These are phyloP conservation scores for Chaetodon trifascialis DNA, from an alignment of 2,113 vertebrate species.

Conservation along the genomic window DNA sequence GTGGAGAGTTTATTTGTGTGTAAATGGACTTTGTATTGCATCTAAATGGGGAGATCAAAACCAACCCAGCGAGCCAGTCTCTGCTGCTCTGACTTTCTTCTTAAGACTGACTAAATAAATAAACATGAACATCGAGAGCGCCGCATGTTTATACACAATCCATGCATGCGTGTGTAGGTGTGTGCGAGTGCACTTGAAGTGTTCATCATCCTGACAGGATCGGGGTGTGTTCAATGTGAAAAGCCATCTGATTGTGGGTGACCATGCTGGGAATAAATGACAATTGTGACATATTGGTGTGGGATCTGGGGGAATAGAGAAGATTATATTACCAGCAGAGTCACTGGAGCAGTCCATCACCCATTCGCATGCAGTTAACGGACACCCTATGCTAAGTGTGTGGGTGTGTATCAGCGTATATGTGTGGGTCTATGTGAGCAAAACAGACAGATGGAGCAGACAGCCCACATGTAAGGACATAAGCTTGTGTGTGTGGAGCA, in stretches of 20 bases:
- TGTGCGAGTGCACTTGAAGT: constrained; percentile 43
- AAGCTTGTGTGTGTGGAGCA: constrained; percentile 63
- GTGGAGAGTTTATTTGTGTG: not conserved
- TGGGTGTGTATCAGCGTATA: constrained; percentile 20
- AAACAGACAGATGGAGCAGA: constrained; percentile 71
- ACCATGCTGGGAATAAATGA: constrained; percentile 77
- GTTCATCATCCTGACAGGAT: constrained; percentile 73
- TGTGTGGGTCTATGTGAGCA: constrained; percentile 26
- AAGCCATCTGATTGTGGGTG: constrained; percentile 72
- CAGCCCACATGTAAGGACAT: constrained; percentile 69
- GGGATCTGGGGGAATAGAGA: constrained; percentile 77
- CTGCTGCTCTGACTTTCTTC: not conserved
- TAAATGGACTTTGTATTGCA: not conserved
- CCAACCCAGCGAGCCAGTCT: not conserved
- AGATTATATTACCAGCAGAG: constrained; percentile 78
- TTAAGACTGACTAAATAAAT: constrained; percentile 13
- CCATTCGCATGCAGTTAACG: constrained; percentile 68
- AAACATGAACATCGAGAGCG: constrained; percentile 40
- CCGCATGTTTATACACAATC: constrained; percentile 41
- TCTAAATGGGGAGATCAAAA: not conserved
- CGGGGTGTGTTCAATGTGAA: constrained; percentile 61
- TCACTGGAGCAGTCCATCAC: constrained; percentile 75
- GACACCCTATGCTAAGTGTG: constrained; percentile 66
- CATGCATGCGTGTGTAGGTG: constrained; percentile 32
- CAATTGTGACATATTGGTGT: constrained; percentile 84